phyloP scores from a whole-genome alignment of 1,140 invertebrate genomes.

The Bombus waltoni region DNA sequence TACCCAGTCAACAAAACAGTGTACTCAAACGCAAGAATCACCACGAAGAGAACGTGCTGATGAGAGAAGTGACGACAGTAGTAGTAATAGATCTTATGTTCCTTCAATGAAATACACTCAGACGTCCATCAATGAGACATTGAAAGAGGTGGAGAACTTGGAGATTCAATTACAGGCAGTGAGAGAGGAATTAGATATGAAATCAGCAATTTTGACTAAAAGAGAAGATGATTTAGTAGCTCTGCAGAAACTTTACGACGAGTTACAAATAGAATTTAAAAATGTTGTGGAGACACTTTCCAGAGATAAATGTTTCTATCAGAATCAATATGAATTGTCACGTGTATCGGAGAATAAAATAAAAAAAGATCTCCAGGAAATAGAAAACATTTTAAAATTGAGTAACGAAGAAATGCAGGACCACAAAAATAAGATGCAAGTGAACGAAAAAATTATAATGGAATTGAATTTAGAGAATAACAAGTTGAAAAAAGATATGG shows the following conservation, averaged over 20 bases:
- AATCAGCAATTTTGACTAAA: conserved; percentile 82
- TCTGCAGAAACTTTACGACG: conserved; percentile 84
- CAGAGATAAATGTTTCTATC: conserved; percentile 84
- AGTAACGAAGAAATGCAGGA: conserved; percentile 84
- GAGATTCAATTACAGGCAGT: conserved; percentile 84
- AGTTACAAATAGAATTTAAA: conserved; percentile 82
- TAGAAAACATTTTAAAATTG: conserved; percentile 83
- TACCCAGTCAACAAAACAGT: not conserved
- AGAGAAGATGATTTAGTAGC: conserved; percentile 83
- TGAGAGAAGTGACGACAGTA: not conserved
- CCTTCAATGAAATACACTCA: conserved; percentile 8
- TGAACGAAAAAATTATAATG: conserved; percentile 85
- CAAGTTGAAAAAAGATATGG: conserved; percentile 81
- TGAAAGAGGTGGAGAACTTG: conserved; percentile 75
- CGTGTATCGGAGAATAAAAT: conserved; percentile 83
- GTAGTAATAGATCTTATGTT: not conserved
- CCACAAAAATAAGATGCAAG: conserved; percentile 84
- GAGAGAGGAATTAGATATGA: conserved; percentile 82
- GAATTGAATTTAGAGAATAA: conserved; percentile 85
- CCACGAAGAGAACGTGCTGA: not conserved
- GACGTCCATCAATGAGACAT: conserved; percentile 41
- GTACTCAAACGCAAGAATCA: not conserved
- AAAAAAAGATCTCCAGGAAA: conserved; percentile 83
- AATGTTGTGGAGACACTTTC: conserved; percentile 83
- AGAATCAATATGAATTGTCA: conserved; percentile 83